Conservation (phyloP, 2,113 vertebrate species). For the Myrmecophaga tridactyla region DNA sequence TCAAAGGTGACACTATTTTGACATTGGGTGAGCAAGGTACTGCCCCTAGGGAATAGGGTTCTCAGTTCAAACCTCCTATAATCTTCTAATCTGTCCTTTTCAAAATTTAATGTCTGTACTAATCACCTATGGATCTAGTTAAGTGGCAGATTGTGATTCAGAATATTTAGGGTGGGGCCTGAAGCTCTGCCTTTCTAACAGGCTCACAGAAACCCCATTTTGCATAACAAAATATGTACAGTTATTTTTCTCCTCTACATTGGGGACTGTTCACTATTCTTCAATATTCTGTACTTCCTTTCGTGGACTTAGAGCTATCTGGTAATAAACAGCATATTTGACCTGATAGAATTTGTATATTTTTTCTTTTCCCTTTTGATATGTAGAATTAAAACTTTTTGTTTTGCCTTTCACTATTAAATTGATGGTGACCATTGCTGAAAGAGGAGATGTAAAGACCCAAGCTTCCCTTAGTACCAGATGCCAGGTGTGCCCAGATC, state of each 20-base stretch:
- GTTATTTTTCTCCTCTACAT: neutral
- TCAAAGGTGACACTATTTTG: neutral
- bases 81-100: neutral
- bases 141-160: neutral
- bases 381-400: neutral
- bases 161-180: neutral
- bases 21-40: neutral
- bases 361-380: neutral
- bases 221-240: neutral
- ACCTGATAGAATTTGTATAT: neutral
- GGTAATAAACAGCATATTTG: neutral
- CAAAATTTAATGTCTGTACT: neutral
- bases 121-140: neutral
- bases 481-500: neutral
- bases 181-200: neutral
- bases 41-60: neutral
- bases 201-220: neutral
- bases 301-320: neutral
- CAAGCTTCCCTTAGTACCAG: neutral
- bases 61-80: neutral
- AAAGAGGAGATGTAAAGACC: neutral
- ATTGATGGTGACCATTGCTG: neutral
- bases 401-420: neutral
- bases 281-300: neutral
- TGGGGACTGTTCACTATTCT: neutral